Evolutionary conservation across 92 coral and sea anemone species (phyloP), one percentile per base, ranked within the genome.

Genomic region (Isaurus tuberculatus): DNA sequence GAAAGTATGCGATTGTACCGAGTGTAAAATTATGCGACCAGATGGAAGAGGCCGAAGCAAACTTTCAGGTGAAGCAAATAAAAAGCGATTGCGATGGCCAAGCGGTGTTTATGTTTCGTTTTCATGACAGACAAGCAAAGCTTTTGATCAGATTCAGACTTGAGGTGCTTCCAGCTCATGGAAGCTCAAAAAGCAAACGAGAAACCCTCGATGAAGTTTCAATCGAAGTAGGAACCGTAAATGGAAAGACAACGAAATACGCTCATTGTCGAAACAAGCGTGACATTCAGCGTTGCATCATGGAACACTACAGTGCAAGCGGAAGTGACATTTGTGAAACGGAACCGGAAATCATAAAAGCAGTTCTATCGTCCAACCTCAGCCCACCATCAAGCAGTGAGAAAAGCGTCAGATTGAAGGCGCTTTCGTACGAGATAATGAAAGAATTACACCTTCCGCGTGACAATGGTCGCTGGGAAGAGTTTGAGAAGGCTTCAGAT

Each of bases 391-490:
- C 71, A 44, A 65, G 68, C 4, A 83, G 88, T 15, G 88, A 61
- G 31, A 28, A 46, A 13, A 51, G 55, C 60, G 29, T 15, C 20
- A 36, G 60, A 26, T 29, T 83, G 44, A 48, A 58, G 20, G 15
- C 26, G 46, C 69, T 77, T 20, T 88, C 91, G 0, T 86, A 83
- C 75, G 51, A 53, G 27, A 79, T 91, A 34, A 92, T 92, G 95
- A 86, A 43, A 34, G 49, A 80, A n/a, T 69, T 92, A 11, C 95
- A 92, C 49, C 65, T 75, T 4, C 83, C 70, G 29, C 92, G 95
- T 31, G 95, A 92, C 75, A 92, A 92, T 29, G 95, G 91, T 8
- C 55, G 33, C 51, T 92, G 95, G 95, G 85, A 25, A 14, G 65
- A 71, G 26, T 92, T 92, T 65, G 70, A 86, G 31, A 61, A 31